Evolutionary conservation across 2,797 vertebrate genomes (phyloP), one percentile per base, ranked within the genome.

Genomic region (Sebastes paucispinis): DNA sequence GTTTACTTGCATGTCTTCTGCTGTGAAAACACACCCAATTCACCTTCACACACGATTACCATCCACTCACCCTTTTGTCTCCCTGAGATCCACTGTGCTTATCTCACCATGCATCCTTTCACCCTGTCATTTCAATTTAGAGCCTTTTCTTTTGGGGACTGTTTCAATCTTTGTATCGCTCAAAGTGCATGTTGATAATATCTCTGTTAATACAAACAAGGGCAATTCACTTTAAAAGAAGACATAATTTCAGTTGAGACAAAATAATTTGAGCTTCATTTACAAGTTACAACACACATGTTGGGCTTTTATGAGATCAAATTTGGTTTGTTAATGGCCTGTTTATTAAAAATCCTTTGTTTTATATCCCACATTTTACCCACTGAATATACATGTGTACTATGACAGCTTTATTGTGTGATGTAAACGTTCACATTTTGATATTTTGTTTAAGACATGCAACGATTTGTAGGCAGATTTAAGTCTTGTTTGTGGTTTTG

Each of bases 401-500:
- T 71, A 3, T 54, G 36, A 10, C 25, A 52, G 3, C 10, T 73
- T 77, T 55, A 29, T 31, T 69, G 34, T 79, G 20, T 24, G 9
- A 39, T 39, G 4, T 47, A 27, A 64, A 69, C 32, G 14, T 79
- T 72, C 24, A 20, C n/a, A 25, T n/a, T 71, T 76, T 13, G 13
- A 77, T 55, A 6, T 73, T 43, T 80, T 62, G 5, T 64, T 77
- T 36, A 73, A 55, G 10, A 24, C 47, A 65, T 81, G 62, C 54
- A 11, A 64, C 54, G 5, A 39, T 60, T 58, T 66, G 8, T 73
- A 66, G 31, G 65, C 85, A 86, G 69, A 66, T 69, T 86, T 64
- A 87, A 87, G 80, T 75, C 66, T 91, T 91, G 9, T 78, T 73
- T 85, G 12, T 90, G 78, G 74, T 86, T 91, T 79, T 91, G 77